Conservation (phyloP, 1,140 invertebrate species). For the Carposina sasakii region DNA sequence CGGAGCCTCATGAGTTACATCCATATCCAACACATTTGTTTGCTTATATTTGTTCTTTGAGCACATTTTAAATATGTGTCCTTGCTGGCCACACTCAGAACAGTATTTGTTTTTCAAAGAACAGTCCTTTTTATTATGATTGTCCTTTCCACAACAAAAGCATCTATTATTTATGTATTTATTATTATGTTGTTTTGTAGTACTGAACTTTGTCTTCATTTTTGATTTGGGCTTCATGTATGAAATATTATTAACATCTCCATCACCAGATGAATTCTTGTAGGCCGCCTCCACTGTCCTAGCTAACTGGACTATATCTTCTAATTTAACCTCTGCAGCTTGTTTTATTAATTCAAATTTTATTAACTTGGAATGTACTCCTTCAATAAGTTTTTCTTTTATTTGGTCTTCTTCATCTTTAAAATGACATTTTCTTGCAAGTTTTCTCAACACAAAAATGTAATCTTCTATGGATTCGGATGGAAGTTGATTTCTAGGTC, state of each 20-base stretch:
- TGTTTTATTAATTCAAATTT: constrained; percentile 3
- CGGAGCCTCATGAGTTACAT: neutral
- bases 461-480: neutral
- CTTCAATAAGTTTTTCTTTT: constrained; percentile 2
- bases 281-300: neutral
- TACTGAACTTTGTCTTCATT: no score
- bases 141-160: constrained; percentile 11
- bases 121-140: constrained; percentile 11
- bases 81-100: constrained; percentile 16
- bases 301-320: neutral
- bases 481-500: neutral
- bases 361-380: neutral
- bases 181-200: no score
- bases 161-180: neutral
- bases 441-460: neutral
- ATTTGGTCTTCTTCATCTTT: constrained; percentile 1
- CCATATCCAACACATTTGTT: neutral
- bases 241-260: no score
- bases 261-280: no score
- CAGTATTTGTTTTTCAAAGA: constrained; percentile 12
- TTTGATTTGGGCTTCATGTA: no score
- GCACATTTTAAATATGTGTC: constrained; percentile 21
- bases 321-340: neutral
- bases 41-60: neutral
- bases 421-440: neutral